Evolutionary conservation across 2,888 invertebrate genomes (phyloP).

Genomic region (Cartodere bifasciata): DNA sequence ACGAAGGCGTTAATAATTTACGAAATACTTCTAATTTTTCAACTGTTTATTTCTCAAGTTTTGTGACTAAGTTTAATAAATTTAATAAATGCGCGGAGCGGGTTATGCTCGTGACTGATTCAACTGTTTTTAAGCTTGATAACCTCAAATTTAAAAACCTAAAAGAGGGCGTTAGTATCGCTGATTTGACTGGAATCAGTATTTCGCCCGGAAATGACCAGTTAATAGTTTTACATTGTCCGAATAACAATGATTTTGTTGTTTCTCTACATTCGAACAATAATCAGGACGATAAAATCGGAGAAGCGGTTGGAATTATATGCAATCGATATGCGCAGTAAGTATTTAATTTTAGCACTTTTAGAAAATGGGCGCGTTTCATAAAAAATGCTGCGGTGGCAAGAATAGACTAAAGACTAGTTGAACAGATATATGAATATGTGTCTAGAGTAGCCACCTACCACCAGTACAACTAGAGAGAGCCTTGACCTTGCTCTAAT

Average conservation of each 20-base stretch:
- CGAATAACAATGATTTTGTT: slow-evolving; percentile 81
- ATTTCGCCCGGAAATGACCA: slow-evolving; percentile 80
- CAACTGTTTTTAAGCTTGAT: slow-evolving; percentile 77
- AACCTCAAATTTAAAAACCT: slow-evolving; percentile 74
- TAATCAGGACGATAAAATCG: slow-evolving; percentile 61
- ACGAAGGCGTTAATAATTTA: slow-evolving; percentile 52
- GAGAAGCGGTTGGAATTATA: slow-evolving; percentile 75
- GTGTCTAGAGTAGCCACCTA: too few relatives aligned
- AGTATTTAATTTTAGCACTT: slow-evolving; percentile 32
- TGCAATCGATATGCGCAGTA: slow-evolving; percentile 65
- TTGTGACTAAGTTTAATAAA: slow-evolving; percentile 56
- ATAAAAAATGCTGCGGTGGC: too few relatives aligned
- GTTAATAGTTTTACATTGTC: slow-evolving; percentile 74
- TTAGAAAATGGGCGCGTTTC: too few relatives aligned
- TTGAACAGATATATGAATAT: too few relatives aligned
- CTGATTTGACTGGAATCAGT: slow-evolving; percentile 61
- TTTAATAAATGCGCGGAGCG: slow-evolving; percentile 60
- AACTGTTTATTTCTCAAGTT: slow-evolving; percentile 51
- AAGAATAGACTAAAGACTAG: too few relatives aligned
- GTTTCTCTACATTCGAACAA: slow-evolving; percentile 50
- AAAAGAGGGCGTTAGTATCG: slow-evolving; percentile 51
- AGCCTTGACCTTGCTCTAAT: too few relatives aligned
- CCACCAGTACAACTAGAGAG: too few relatives aligned
- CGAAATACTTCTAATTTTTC: slow-evolving; percentile 53
- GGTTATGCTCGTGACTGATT: slow-evolving; percentile 77